phyloP scores from a whole-genome alignment of 2,113 vertebrate species.

The Anguilla japonica region DNA sequence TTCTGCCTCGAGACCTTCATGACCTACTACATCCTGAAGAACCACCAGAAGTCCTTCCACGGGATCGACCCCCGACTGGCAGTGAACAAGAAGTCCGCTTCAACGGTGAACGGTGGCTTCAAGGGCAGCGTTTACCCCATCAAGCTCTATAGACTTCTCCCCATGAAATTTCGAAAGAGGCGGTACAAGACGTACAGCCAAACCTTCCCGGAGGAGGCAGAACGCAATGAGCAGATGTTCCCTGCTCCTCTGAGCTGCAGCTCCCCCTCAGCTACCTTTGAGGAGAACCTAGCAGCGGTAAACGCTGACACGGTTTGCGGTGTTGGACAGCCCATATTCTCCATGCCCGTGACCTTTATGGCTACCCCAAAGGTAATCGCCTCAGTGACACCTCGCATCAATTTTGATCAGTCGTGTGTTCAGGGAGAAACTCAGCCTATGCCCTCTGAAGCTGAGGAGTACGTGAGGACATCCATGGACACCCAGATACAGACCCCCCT shows the following conservation, averaged over 20 bases:
- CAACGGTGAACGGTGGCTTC: conserved; percentile 74
- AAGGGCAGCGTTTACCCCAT: conserved; percentile 91
- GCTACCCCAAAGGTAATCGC: conserved; percentile 72
- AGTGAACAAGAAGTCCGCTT: conserved; percentile 84
- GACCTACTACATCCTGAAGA: conserved; percentile 98
- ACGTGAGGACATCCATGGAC: conserved; percentile 15
- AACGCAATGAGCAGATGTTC: conserved; percentile 58
- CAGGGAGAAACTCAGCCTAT: conserved; percentile 46
- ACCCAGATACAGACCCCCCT: conserved; percentile 36
- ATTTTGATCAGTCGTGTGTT: conserved; percentile 61
- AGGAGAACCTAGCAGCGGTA: conserved; percentile 62
- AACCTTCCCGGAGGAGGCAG: conserved; percentile 74
- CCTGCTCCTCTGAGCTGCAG: conserved; percentile 62
- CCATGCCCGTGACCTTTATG: conserved; percentile 72
- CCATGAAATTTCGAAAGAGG: conserved; percentile 91
- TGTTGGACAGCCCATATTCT: conserved; percentile 52
- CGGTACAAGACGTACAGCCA: conserved; percentile 86
- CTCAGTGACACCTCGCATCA: conserved; percentile 68
- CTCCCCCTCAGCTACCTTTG: conserved; percentile 71
- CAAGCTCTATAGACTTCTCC: conserved; percentile 93
- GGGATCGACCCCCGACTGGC: conserved; percentile 91
- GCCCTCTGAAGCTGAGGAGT: conserved; percentile 45
- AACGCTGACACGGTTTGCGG: conserved; percentile 47
- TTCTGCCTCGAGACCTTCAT: conserved; percentile 98
- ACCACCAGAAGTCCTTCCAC: conserved; percentile 97